Evolutionary conservation across 2,888 invertebrate genomes (phyloP).

Genomic region (Hoplodrina ambigua): DNA sequence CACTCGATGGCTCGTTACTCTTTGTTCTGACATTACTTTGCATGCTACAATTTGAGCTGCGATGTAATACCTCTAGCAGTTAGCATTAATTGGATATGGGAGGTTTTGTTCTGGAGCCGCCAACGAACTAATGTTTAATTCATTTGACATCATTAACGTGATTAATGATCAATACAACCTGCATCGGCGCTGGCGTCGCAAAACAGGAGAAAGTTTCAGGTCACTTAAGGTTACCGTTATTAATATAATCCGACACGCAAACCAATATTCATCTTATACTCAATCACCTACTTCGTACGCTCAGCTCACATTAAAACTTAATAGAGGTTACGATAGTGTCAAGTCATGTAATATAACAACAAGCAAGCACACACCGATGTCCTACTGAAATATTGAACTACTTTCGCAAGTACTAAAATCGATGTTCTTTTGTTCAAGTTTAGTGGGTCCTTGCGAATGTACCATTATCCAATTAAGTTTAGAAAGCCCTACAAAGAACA

Average conservation of each 20-base stretch:
- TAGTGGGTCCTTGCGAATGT: background rate
- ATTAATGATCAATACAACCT: conserved; percentile 68
- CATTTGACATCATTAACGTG: conserved; percentile 71
- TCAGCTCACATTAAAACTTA: conserved; percentile 51
- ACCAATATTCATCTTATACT: conserved; percentile 68
- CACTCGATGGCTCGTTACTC: conserved; percentile 32
- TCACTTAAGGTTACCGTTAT: conserved; percentile 71
- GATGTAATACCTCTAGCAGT: conserved; percentile 40
- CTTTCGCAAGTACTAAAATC: conserved; percentile 7
- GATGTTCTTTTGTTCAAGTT: background rate
- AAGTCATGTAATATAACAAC: conserved; percentile 59
- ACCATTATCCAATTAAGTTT: conserved; percentile 27
- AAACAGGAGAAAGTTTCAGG: conserved; percentile 75
- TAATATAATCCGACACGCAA: conserved; percentile 74
- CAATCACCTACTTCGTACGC: conserved; percentile 48
- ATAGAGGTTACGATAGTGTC: conserved; percentile 54
- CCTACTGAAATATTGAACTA: conserved; percentile 47
- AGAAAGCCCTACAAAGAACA: conserved; percentile 34
- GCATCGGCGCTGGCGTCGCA: conserved; percentile 61
- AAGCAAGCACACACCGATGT: conserved; percentile 23
- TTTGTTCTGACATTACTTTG: conserved; percentile 43
- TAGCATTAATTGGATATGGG: conserved; percentile 55
- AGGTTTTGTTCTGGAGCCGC: conserved; percentile 61
- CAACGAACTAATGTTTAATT: conserved; percentile 65
- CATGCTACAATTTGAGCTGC: conserved; percentile 41